These are phyloP conservation scores for Onthophagus taurus DNA, from an alignment of 1,140 invertebrate species.

Conservation along the genomic window DNA sequence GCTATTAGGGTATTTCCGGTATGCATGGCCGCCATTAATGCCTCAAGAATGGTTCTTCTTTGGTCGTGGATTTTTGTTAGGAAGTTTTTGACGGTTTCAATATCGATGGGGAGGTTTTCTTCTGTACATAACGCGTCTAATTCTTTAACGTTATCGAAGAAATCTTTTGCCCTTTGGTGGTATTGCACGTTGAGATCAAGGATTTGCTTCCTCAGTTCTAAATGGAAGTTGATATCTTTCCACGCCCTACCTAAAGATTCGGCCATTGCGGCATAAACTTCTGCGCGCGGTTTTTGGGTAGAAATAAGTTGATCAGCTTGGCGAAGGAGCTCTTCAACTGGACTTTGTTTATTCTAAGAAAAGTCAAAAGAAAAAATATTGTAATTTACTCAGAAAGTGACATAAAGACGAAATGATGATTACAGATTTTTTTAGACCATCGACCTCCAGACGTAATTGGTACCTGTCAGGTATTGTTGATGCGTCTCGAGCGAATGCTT, in stretches of 20 bases:
- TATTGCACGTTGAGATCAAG: slow-evolving; percentile 67
- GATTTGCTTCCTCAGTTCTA: slow-evolving; percentile 68
- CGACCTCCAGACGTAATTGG: too few species aligned
- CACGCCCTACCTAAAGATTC: slow-evolving; percentile 79
- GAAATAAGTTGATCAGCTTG: slow-evolving; percentile 77
- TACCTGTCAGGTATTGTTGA: too few species aligned
- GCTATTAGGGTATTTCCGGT: slow-evolving; percentile 69
- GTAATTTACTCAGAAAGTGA: too few species aligned
- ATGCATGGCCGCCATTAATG: slow-evolving; percentile 65
- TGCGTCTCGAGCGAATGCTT: too few species aligned
- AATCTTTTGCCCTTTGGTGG: slow-evolving; percentile 60
- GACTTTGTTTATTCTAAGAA: slow-evolving; percentile 76
- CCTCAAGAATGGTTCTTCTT: slow-evolving; percentile 60
- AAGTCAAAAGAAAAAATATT: too few species aligned
- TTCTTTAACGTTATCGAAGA: slow-evolving; percentile 56
- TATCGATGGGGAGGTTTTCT: slow-evolving; percentile 54
- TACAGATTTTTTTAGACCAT: too few species aligned
- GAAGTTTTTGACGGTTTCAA: slow-evolving; percentile 55
- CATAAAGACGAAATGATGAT: too few species aligned
- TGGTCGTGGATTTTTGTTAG: slow-evolving; percentile 54
- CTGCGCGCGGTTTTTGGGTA: slow-evolving; percentile 63
- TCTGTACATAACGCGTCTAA: slow-evolving; percentile 58
- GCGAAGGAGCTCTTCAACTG: slow-evolving; percentile 78
- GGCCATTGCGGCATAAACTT: slow-evolving; percentile 86
- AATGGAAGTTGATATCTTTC: slow-evolving; percentile 74